These are phyloP conservation scores for Paralvinella palmiformis DNA, from an alignment of 1,140 invertebrate species.

Conservation along the genomic window DNA sequence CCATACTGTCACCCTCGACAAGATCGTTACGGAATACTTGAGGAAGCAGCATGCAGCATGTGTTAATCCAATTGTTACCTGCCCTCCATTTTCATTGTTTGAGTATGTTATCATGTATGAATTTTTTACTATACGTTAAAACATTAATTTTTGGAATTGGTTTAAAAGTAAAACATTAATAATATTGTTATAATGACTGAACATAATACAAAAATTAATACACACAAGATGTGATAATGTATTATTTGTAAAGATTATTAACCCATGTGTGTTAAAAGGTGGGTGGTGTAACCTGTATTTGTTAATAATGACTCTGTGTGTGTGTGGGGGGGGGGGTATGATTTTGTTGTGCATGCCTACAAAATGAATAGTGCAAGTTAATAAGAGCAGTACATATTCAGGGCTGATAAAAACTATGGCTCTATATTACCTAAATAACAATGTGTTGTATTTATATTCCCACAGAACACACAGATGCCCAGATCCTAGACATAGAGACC, in stretches of 20 bases:
- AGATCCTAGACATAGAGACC: slow-evolving; percentile 69
- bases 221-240: background rate
- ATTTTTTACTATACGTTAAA: background rate
- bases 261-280: background rate
- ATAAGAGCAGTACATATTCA: too few relatives aligned
- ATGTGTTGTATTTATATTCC: background rate
- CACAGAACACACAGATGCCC: slow-evolving; percentile 80
- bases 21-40: slow-evolving; percentile 91
- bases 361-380: too few relatives aligned
- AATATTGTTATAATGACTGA: background rate
- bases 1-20: slow-evolving; percentile 68
- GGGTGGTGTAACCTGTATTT: background rate
- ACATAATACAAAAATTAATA: background rate
- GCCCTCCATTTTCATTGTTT: slow-evolving; percentile 56
- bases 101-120: slow-evolving; percentile 26
- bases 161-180: background rate
- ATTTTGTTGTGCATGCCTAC: background rate
- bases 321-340: background rate
- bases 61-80: slow-evolving; percentile 55
- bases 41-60: slow-evolving; percentile 72
- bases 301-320: slow-evolving; percentile 1
- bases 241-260: background rate
- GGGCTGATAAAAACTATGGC: too few relatives aligned
- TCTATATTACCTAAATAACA: too few relatives aligned
- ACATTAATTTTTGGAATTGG: background rate